A percentile compares a stretch with the other conserved stretches of the same genome.
phyloP scores from a whole-genome alignment of 2,888 invertebrate species.

The Melieria picta region DNA sequence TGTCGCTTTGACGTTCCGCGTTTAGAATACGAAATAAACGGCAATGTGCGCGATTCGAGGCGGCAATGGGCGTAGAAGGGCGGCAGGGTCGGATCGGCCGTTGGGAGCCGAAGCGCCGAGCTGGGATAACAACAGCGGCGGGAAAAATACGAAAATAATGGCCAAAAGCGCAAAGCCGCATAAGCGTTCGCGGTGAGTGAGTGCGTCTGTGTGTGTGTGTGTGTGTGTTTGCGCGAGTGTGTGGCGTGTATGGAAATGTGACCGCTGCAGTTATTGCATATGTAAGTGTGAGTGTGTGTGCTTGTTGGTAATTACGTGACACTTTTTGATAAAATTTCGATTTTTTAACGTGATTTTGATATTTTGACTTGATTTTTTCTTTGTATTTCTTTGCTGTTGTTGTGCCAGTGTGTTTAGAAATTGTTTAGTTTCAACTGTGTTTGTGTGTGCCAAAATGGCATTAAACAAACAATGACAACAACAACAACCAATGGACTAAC shows the following conservation, averaged over 20 bases:
- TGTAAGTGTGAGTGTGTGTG: slow-evolving; percentile 15
- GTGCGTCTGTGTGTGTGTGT: too few species aligned
- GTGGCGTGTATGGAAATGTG: too few species aligned
- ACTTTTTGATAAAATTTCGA: slow-evolving; percentile 54
- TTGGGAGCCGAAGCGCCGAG: not conserved
- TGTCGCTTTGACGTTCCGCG: slow-evolving; percentile 57
- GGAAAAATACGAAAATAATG: not conserved
- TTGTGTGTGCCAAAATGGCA: too few species aligned
- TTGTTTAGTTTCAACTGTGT: too few species aligned
- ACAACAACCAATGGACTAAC: too few species aligned
- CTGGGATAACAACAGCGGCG: not conserved
- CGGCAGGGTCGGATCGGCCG: too few species aligned
- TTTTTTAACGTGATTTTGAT: slow-evolving; percentile 49
- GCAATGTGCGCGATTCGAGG: not conserved
- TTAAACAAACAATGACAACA: too few species aligned
- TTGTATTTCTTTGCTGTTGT: too few species aligned
- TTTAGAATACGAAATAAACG: slow-evolving; percentile 47
- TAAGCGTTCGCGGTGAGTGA: not conserved
- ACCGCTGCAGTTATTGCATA: not conserved
- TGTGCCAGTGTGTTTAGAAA: too few species aligned
- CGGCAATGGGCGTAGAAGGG: too few species aligned
- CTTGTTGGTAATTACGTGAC: slow-evolving; percentile 46
- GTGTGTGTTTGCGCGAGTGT: too few species aligned
- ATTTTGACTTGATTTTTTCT: not conserved
- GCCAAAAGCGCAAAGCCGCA: not conserved